phyloP scores from a whole-genome alignment of 2,797 vertebrate species.

The Anguilla anguilla region DNA sequence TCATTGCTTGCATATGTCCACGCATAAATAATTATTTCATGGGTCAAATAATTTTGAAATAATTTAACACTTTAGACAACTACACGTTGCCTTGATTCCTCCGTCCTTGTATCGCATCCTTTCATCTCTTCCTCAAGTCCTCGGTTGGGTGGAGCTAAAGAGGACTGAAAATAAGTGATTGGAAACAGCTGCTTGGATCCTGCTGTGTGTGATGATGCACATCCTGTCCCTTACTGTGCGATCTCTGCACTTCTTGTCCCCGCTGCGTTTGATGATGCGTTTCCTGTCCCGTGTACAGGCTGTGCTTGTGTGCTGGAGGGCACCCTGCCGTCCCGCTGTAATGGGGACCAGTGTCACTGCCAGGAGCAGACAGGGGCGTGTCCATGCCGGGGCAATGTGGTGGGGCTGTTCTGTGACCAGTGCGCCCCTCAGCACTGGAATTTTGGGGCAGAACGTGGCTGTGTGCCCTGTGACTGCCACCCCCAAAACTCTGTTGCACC shows the following conservation, averaged over 20 bases:
- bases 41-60: too few relatives aligned
- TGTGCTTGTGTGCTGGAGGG: slow-evolving; percentile 78
- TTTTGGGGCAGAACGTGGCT: slow-evolving; percentile 73
- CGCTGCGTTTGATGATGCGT: neutral
- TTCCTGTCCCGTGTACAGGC: slow-evolving; percentile 53
- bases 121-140: too few relatives aligned
- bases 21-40: too few relatives aligned
- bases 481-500: slow-evolving; percentile 59
- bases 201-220: too few relatives aligned
- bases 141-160: too few relatives aligned
- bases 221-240: too few relatives aligned
- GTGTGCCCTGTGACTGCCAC: slow-evolving; percentile 77
- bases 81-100: too few relatives aligned
- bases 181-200: too few relatives aligned
- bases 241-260: too few relatives aligned
- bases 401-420: slow-evolving; percentile 76
- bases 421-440: slow-evolving; percentile 82
- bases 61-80: too few relatives aligned
- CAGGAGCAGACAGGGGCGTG: slow-evolving; percentile 73
- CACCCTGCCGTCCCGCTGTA: slow-evolving; percentile 63
- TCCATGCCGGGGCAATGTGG: slow-evolving; percentile 72
- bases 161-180: too few relatives aligned
- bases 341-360: slow-evolving; percentile 68
- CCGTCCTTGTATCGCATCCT: too few relatives aligned
- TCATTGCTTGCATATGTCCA: neutral